Evolutionary conservation across 1,140 invertebrate genomes (phyloP).

Genomic region (Atta colombica): DNA sequence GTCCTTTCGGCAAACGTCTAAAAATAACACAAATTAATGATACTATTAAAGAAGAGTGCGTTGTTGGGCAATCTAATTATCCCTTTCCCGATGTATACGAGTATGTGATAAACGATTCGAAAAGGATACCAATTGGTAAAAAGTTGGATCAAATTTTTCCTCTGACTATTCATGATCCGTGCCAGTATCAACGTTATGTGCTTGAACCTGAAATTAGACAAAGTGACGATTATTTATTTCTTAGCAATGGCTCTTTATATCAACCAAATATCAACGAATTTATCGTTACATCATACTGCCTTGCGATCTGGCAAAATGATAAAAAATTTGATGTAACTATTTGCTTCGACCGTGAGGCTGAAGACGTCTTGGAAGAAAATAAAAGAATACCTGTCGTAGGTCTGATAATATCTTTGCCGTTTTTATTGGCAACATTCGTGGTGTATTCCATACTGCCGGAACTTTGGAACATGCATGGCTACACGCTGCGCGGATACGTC

Average conservation of each 20-base stretch:
- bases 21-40: too few species aligned
- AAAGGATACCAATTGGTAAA: not conserved
- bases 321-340: constrained; percentile 30
- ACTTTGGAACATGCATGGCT: constrained; percentile 87
- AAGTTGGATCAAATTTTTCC: constrained; percentile 29
- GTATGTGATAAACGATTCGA: not conserved
- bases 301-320: constrained; percentile 10
- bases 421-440: constrained; percentile 86
- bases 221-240: constrained; percentile 86
- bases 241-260: constrained; percentile 87
- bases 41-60: not conserved
- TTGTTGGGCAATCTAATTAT: not conserved
- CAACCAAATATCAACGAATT: constrained; percentile 71
- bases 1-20: not conserved
- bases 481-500: constrained; percentile 86
- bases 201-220: constrained; percentile 83
- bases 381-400: constrained; percentile 75
- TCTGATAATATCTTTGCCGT: constrained; percentile 86
- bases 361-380: not conserved
- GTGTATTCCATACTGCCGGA: constrained; percentile 87
- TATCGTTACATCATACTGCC: constrained; percentile 68
- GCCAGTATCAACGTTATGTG: constrained; percentile 77
- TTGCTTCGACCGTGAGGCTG: constrained; percentile 59
- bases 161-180: constrained; percentile 59
- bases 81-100: constrained; percentile 57